phyloP scores from a whole-genome alignment of 1,140 invertebrate species.

The Phthorimaea operculella region DNA sequence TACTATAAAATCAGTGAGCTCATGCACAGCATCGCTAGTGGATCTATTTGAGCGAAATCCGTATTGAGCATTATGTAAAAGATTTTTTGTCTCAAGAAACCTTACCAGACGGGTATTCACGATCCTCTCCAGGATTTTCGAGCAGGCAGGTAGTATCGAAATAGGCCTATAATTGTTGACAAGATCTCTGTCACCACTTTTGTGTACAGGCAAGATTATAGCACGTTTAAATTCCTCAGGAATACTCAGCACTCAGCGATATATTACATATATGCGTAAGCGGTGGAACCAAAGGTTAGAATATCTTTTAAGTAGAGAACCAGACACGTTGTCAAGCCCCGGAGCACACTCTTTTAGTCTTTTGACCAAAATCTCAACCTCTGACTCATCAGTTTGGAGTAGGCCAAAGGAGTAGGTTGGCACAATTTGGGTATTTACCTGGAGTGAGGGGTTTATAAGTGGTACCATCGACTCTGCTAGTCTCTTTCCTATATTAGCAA shows the following conservation, averaged over 20 bases:
- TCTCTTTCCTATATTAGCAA: neutral
- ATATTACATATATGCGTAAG: neutral
- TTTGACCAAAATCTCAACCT: neutral
- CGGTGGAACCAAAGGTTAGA: neutral
- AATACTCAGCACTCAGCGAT: neutral
- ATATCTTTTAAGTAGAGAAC: neutral
- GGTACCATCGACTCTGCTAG: neutral
- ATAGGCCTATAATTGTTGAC: neutral
- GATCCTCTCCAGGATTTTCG: neutral
- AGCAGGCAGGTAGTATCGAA: neutral
- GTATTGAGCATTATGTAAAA: neutral
- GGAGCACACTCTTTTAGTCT: neutral
- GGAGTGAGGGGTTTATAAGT: neutral
- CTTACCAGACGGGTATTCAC: neutral
- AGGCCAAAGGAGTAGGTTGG: neutral
- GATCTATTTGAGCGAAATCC: neutral
- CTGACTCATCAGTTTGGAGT: neutral
- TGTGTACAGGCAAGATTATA: neutral
- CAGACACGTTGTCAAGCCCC: neutral
- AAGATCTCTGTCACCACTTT: neutral
- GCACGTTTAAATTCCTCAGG: neutral
- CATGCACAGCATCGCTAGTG: conserved; percentile 1
- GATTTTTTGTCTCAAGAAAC: neutral
- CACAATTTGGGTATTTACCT: neutral
- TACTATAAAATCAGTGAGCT: neutral